Evolutionary conservation across 2,888 invertebrate genomes (phyloP).

Genomic region (Netelia melanura): DNA sequence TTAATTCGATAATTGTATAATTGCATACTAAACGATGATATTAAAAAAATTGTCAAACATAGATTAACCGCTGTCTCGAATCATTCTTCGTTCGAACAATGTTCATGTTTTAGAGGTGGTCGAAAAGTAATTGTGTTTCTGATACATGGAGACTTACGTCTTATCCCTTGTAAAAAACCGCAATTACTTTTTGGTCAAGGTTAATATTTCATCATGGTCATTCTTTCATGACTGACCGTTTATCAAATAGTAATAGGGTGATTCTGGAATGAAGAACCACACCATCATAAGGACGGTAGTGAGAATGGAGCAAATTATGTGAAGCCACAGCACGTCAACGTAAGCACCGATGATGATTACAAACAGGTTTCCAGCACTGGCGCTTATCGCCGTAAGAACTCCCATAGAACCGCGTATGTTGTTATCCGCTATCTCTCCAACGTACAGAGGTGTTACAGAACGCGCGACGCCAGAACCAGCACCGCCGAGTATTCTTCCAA

Average conservation of each 20-base stretch:
- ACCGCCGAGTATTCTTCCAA: constrained; percentile 45
- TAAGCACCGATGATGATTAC: constrained; percentile 19
- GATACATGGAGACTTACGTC: too few relatives aligned
- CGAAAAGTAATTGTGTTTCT: neutral
- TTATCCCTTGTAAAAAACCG: too few relatives aligned
- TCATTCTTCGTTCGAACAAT: too few relatives aligned
- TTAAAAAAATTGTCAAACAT: too few relatives aligned
- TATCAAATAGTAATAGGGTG: constrained; percentile 41
- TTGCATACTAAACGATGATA: too few relatives aligned
- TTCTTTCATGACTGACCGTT: constrained; percentile 23
- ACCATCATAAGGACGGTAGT: neutral
- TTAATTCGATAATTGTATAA: too few relatives aligned
- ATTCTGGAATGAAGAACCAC: constrained; percentile 36
- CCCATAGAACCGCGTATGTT: constrained; percentile 32
- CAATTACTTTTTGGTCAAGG: too few relatives aligned
- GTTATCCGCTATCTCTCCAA: constrained; percentile 50
- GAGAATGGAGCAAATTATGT: constrained; percentile 10
- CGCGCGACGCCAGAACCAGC: neutral
- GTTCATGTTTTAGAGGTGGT: too few relatives aligned
- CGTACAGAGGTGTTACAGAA: constrained; percentile 38
- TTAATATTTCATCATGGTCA: too few relatives aligned
- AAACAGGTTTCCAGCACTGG: constrained; percentile 19
- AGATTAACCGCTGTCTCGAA: too few relatives aligned
- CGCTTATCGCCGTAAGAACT: neutral
- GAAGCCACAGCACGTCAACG: neutral